Percentiles rank a stretch among this genome's conserved stretches.
These are phyloP conservation scores for Mionectes macconnelli DNA, from an alignment of 2,113 vertebrate genomes.

Conservation along the genomic window DNA sequence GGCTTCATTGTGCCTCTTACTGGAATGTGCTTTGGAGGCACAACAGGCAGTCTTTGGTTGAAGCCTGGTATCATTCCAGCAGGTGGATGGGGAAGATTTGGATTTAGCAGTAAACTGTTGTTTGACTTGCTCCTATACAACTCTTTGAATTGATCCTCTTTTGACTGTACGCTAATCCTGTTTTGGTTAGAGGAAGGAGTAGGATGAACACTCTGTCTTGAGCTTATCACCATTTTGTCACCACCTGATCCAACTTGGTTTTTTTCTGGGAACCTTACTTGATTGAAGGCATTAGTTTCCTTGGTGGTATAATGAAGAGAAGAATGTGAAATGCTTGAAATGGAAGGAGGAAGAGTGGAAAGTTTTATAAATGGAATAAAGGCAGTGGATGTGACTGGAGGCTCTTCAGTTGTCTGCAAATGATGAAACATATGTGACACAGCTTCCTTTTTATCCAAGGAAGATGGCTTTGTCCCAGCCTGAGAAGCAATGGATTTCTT, in stretches of 20 bases:
- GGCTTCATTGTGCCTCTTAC: slow-evolving; percentile 24
- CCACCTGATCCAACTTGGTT: background rate
- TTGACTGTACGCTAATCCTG: background rate
- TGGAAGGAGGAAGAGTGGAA: background rate
- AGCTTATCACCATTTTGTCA: background rate
- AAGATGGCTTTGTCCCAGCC: background rate
- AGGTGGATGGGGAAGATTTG: background rate
- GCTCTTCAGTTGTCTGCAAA: background rate
- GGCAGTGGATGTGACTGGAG: background rate
- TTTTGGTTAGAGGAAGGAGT: background rate
- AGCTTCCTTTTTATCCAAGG: background rate
- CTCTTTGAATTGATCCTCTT: background rate
- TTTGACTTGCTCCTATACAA: background rate
- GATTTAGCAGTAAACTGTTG: slow-evolving; percentile 2
- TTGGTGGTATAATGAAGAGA: background rate
- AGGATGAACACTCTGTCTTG: background rate
- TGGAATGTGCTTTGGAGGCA: background rate
- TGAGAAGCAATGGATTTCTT: background rate
- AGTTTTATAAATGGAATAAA: background rate
- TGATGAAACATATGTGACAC: background rate
- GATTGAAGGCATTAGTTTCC: background rate
- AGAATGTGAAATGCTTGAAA: background rate
- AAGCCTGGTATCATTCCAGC: background rate
- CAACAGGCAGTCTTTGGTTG: background rate
- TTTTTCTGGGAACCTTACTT: background rate